Evolutionary conservation across 2,797 vertebrate genomes (phyloP).

Genomic region (Garrulus glandarius): DNA sequence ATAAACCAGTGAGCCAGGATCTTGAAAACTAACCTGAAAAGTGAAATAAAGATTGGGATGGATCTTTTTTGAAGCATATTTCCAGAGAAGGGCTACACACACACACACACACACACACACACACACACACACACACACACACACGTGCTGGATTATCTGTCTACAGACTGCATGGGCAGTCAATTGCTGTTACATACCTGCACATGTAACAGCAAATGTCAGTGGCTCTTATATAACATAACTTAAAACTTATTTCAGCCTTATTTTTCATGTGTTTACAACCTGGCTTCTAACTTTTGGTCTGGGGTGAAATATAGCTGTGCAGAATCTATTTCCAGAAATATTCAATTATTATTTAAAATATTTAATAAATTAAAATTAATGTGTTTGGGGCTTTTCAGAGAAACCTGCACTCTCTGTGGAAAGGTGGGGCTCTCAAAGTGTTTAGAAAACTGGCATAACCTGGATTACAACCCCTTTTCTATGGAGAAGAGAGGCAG

Average conservation of each 20-base stretch:
- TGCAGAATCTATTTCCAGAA: not conserved
- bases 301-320: not conserved
- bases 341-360: slow-evolving; percentile 5
- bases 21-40: slow-evolving; percentile 1
- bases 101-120: too few relatives aligned
- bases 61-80: not conserved
- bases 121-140: too few relatives aligned
- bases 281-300: not conserved
- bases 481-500: not conserved
- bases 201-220: not conserved
- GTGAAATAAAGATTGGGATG: not conserved
- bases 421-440: not conserved
- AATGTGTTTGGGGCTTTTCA: not conserved
- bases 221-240: not conserved
- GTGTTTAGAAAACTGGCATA: not conserved
- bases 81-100: not conserved
- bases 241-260: not conserved
- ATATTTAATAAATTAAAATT: not conserved
- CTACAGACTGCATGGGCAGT: not conserved
- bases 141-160: rapidly evolving
- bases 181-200: not conserved
- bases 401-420: not conserved
- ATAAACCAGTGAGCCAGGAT: not conserved
- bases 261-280: slow-evolving; percentile 26
- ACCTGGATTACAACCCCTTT: not conserved